Conservation (phyloP, 2,888 invertebrate genomes). For the Plutella xylostella region DNA sequence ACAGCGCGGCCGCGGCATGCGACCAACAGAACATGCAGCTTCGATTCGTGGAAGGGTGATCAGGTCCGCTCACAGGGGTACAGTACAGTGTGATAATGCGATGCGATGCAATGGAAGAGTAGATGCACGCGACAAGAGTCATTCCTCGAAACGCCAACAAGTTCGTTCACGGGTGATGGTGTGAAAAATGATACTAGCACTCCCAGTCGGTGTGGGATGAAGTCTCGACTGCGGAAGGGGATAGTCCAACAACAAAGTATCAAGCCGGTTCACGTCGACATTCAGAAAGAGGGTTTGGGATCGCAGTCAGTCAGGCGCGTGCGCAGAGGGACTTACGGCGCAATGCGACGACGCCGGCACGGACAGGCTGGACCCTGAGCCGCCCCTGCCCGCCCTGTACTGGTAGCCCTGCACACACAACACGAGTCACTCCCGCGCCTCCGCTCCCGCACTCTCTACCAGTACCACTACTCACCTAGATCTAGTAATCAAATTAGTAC, state of each 20-base stretch:
- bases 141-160: constrained; percentile 37
- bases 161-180: constrained; percentile 53
- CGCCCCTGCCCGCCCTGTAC: constrained; percentile 72
- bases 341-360: constrained; percentile 81
- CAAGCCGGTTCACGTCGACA: constrained; percentile 52
- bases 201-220: constrained; percentile 53
- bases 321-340: constrained; percentile 72
- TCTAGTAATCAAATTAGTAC: too few species aligned
- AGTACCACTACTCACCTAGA: too few species aligned
- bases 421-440: constrained; percentile 25
- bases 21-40: constrained; percentile 50
- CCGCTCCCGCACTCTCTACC: not conserved
- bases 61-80: constrained; percentile 30
- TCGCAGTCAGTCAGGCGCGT: constrained; percentile 42
- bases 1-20: not conserved
- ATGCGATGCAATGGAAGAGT: constrained; percentile 35
- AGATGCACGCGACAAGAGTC: constrained; percentile 36
- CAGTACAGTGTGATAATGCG: constrained; percentile 30
- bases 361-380: constrained; percentile 85
- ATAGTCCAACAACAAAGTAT: constrained; percentile 41
- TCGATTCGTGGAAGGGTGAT: constrained; percentile 34
- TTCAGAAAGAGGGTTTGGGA: constrained; percentile 42
- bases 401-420: constrained; percentile 71
- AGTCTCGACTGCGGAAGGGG: constrained; percentile 48
- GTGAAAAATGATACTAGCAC: constrained; percentile 45